Conservation (phyloP, 2,113 vertebrate species). For the Platichthys flesus region DNA sequence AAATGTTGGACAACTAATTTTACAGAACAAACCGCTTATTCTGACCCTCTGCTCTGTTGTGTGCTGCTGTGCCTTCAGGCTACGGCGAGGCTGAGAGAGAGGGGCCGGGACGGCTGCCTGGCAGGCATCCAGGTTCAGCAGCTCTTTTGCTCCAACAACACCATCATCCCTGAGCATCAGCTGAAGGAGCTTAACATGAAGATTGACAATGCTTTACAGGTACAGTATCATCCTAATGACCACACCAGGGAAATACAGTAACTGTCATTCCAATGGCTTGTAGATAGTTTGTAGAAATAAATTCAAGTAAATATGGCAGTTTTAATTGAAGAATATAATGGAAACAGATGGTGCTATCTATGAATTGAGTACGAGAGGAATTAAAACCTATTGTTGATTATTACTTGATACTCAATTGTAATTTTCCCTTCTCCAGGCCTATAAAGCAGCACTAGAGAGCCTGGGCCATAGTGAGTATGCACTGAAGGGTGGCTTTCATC, state of each 20-base stretch:
- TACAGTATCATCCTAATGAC: constrained; percentile 53
- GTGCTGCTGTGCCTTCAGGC: constrained; percentile 80
- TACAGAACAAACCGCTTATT: neutral
- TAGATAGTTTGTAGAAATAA: neutral
- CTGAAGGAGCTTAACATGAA: constrained; percentile 96
- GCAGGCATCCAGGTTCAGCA: constrained; percentile 98
- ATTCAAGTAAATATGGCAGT: neutral
- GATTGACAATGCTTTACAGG: constrained; percentile 97
- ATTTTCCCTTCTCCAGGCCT: constrained; percentile 82
- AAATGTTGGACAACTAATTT: neutral
- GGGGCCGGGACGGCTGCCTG: constrained; percentile 92
- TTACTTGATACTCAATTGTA: too few relatives aligned
- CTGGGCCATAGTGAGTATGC: constrained; percentile 97
- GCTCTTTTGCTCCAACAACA: constrained; percentile 96
- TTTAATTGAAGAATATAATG: too few relatives aligned
- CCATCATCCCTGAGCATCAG: constrained; percentile 95
- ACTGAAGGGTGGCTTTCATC: constrained; percentile 96
- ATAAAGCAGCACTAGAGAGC: constrained; percentile 94
- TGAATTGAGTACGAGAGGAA: neutral
- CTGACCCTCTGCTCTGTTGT: constrained; percentile 34
- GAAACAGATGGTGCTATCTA: neutral
- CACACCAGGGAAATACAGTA: neutral
- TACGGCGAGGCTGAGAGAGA: constrained; percentile 91
- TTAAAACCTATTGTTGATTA: neutral
- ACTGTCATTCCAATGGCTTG: neutral